A percentile compares a stretch with the other conserved stretches of the same genome.
phyloP scores from a whole-genome alignment of 2,113 vertebrate species.

The Megaleporinus macrocephalus region DNA sequence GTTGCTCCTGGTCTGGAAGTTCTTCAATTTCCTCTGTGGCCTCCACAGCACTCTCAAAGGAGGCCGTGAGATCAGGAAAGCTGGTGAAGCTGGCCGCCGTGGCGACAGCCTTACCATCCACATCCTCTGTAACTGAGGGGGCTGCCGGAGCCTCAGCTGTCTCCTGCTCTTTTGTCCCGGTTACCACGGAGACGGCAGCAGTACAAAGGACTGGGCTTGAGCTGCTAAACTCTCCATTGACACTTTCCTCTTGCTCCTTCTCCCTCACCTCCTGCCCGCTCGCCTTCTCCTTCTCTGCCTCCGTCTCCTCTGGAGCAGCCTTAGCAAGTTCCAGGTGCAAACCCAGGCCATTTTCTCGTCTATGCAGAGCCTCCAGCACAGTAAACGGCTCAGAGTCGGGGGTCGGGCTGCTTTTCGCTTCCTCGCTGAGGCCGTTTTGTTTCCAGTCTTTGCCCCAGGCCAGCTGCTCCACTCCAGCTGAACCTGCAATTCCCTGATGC shows the following conservation, averaged over 20 bases:
- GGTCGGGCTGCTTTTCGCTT: slow-evolving; percentile 64
- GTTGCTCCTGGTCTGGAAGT: slow-evolving; percentile 27
- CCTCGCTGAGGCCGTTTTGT: slow-evolving; percentile 60
- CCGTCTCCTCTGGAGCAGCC: neutral
- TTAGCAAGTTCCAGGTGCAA: neutral
- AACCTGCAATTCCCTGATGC: slow-evolving; percentile 73
- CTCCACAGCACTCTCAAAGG: slow-evolving; percentile 64
- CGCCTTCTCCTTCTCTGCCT: neutral
- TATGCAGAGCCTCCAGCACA: slow-evolving; percentile 55
- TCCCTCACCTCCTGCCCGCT: slow-evolving; percentile 10
- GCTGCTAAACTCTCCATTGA: slow-evolving; percentile 26
- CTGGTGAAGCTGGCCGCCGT: slow-evolving; percentile 65
- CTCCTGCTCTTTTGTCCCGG: slow-evolving; percentile 75
- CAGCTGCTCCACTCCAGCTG: slow-evolving; percentile 63
- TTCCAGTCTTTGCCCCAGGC: slow-evolving; percentile 71
- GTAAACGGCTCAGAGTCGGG: slow-evolving; percentile 69
- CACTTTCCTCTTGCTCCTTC: slow-evolving; percentile 35
- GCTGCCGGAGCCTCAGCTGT: slow-evolving; percentile 37
- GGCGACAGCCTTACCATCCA: slow-evolving; percentile 59
- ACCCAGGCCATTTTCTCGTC: slow-evolving; percentile 59
- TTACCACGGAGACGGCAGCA: slow-evolving; percentile 34
- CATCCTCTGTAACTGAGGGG: slow-evolving; percentile 55
- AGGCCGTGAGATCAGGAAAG: slow-evolving; percentile 59
- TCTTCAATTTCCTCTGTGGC: slow-evolving; percentile 42
- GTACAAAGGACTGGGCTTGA: slow-evolving; percentile 68